Evolutionary conservation across 2,797 vertebrate genomes (phyloP).

Genomic region (Coilia nasus): DNA sequence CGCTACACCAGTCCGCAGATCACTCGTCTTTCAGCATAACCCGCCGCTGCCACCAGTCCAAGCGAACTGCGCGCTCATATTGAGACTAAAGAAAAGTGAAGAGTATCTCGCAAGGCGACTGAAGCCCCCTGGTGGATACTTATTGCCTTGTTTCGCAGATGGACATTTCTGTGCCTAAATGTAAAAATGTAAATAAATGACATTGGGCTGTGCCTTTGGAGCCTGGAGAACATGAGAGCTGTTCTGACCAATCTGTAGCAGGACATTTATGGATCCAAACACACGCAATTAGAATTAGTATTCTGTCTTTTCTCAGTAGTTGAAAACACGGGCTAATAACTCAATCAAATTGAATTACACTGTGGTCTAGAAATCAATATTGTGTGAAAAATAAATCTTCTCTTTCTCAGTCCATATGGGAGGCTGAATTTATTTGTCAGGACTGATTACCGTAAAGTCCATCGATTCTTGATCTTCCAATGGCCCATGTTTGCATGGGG

Average conservation of each 20-base stretch:
- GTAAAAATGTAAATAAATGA: background rate
- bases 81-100: background rate
- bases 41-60: slow-evolving; percentile 20
- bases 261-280: background rate
- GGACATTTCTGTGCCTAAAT: background rate
- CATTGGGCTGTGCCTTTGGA: slow-evolving; percentile 4
- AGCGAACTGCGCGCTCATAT: slow-evolving; percentile 20
- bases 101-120: background rate
- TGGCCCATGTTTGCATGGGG: background rate
- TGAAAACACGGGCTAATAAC: background rate
- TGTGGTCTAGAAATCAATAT: background rate
- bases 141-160: background rate
- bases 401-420: background rate
- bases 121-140: background rate
- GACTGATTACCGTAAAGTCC: background rate
- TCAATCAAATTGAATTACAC: background rate
- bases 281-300: background rate
- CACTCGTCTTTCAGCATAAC: background rate
- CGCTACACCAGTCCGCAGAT: slow-evolving; percentile 32
- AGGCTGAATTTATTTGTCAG: background rate
- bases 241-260: background rate
- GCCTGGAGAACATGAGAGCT: background rate
- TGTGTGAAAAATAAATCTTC: background rate
- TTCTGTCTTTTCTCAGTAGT: background rate
- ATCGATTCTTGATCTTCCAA: background rate